phyloP scores from a whole-genome alignment of 2,797 vertebrate species.

The Australoheros facetus region DNA sequence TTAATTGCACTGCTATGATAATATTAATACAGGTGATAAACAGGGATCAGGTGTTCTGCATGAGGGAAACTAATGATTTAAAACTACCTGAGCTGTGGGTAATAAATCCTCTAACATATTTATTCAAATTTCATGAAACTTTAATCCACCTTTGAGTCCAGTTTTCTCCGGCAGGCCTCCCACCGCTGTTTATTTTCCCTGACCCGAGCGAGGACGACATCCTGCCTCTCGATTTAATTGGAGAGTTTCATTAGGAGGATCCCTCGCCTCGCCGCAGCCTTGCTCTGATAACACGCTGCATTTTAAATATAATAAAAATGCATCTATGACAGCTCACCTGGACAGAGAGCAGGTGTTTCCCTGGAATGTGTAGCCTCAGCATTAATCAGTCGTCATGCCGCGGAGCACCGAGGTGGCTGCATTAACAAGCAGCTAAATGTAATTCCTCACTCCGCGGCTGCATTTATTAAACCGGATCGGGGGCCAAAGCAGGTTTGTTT shows the following conservation, averaged over 20 bases:
- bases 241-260: constrained; percentile 3
- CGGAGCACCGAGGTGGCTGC: not conserved
- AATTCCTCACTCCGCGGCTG: not conserved
- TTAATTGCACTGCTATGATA: too few relatives aligned
- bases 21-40: not conserved
- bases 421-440: constrained; percentile 25
- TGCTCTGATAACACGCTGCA: not conserved
- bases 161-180: not conserved
- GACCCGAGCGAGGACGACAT: too few relatives aligned
- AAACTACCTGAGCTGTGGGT: not conserved
- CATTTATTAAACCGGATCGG: constrained; percentile 34
- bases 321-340: not conserved
- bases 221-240: not conserved
- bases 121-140: not conserved
- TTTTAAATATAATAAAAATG: not conserved
- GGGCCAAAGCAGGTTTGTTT: constrained; percentile 38
- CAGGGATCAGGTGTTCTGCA: not conserved
- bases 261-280: not conserved
- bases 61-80: not conserved
- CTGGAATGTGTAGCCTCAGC: not conserved
- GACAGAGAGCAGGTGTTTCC: constrained; percentile 5
- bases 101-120: not conserved
- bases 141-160: not conserved
- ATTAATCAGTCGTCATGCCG: not conserved
- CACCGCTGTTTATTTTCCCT: not conserved